Evolutionary conservation across 2,113 vertebrate genomes (phyloP), one percentile per base, ranked within the genome.

Genomic region (Opisthocomus hoazin): DNA sequence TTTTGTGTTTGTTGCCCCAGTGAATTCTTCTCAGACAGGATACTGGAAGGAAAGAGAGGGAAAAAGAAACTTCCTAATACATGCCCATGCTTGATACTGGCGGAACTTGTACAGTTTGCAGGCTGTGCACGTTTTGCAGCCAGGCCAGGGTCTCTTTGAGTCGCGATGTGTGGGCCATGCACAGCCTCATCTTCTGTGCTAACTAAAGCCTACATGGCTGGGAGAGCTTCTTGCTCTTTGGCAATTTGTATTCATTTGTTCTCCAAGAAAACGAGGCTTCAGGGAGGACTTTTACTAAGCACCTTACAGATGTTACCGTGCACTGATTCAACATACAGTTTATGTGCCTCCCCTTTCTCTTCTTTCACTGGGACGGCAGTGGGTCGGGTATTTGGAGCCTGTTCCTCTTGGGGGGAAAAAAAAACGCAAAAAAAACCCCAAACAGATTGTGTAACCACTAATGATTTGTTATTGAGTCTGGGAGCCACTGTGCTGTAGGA

Each of bases 391-490:
- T 76, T 61, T 61, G 77, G 50, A 94, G 37, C 29, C n/a, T 69
- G 17, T 12, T 74, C 84, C 57, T 92, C 58, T 46, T 80, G 48
- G n/a, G n/a, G n/a, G n/a, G 6, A 17, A 29, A 83, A 57, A 69
- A 71, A 61, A 10, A 45, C n/a, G 10, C 18, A 43, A 36, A 23
- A 45, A 41, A 78, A 63, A 39, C n/a, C n/a, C n/a, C n/a, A 53
- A 65, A 74, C 36, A 65, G 15, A 63, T 75, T 75, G 37, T 84
- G 65, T 79, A 92, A 91, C 65, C 65, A 64, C 79, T 95, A 84
- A 90, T 89, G 94, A 94, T 95, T 92, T 93, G 93, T 93, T 96
- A 53, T 46, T 95, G 92, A 94, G 87, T 91, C 77, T 94, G 64
- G 82, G 87, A 96, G 84, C 81, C 89, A 66, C 93, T 79, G 74